These are phyloP conservation scores for Tholera decimalis DNA, from an alignment of 2,888 invertebrate genomes.

Conservation along the genomic window DNA sequence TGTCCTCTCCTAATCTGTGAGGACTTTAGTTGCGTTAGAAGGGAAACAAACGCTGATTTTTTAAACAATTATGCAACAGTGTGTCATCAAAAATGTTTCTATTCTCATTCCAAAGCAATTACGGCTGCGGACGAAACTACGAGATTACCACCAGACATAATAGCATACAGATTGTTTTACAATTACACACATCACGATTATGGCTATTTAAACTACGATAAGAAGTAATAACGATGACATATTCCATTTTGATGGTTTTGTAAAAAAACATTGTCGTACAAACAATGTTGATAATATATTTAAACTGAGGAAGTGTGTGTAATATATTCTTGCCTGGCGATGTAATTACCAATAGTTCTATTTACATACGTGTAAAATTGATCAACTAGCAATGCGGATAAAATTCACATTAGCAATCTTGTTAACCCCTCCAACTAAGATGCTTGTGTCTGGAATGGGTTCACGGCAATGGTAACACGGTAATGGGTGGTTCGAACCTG, in stretches of 20 bases:
- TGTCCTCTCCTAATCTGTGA: not conserved
- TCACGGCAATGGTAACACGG: no score
- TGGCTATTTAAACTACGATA: conserved; percentile 65
- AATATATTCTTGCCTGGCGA: conserved; percentile 4
- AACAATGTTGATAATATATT: conserved; percentile 35
- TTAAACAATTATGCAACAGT: conserved; percentile 25
- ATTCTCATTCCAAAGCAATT: conserved; percentile 51
- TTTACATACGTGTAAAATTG: conserved; percentile 13
- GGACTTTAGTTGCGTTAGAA: not conserved
- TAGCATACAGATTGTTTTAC: conserved; percentile 63
- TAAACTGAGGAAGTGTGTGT: conserved; percentile 27
- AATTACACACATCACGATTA: conserved; percentile 65
- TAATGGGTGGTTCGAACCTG: no score
- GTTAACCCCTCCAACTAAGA: no score
- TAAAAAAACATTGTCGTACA: conserved; percentile 51
- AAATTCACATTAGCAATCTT: no score
- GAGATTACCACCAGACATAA: conserved; percentile 61
- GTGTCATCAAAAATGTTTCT: conserved; percentile 53
- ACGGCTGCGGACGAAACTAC: conserved; percentile 40
- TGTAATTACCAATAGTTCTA: conserved; percentile 7
- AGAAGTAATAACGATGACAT: conserved; percentile 64
- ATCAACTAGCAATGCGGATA: no score
- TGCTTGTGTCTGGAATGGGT: no score
- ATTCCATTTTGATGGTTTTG: conserved; percentile 59
- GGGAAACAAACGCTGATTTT: not conserved